Base-by-base conservation (phyloP, 1,140 invertebrate genomes). In the Nylanderia fulva region DNA sequence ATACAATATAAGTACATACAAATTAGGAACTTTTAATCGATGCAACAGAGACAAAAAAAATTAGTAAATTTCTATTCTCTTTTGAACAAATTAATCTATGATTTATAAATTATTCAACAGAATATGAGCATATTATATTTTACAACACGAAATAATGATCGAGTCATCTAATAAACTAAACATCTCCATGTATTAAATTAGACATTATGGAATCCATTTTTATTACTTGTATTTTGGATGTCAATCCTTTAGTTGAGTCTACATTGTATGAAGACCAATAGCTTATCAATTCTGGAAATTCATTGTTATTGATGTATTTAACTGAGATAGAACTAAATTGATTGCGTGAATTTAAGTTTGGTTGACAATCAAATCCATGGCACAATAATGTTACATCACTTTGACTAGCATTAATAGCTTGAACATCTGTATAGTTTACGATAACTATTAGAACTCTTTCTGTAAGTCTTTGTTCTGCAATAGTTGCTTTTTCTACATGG, bases 361-460 rank as follows among this genome's bases (percentile, higher is more conserved):
- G 97, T 88, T 98, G 97, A 92, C 97, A 98, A 71, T 96, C 93
- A n/a, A 94, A 93, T 24, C 93, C 92, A 0, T 93, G 94, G 93
- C 97, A 98, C 61, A 98, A 95, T 89, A 97, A 97, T 3, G 96
- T 94, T 29, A 98, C 96, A 86, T 97, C 96, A 54, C 95, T 97
- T 90, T 97, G 96, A 92, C 96, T 97, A 1, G 96, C 96, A 92
- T 98, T 97, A 60, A 97, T 96, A 86, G 96, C 96, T 86, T 96
- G 96, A 5, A 96, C 96, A 86, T 97, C 96, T 18, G 96, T 96
- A 68, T 96, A 96, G 92, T 97, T 97, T 91, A 97, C 97, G 11
- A 96, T 96, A 24, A 98, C 96, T n/a, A 98, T 94, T 1, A 97
- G 95, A n/a, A 97, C 96, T 52, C 96, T 95, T 92, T 98, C 97